Evolutionary conservation across 2,113 vertebrate genomes (phyloP).

Genomic region (Halichoeres trimaculatus): DNA sequence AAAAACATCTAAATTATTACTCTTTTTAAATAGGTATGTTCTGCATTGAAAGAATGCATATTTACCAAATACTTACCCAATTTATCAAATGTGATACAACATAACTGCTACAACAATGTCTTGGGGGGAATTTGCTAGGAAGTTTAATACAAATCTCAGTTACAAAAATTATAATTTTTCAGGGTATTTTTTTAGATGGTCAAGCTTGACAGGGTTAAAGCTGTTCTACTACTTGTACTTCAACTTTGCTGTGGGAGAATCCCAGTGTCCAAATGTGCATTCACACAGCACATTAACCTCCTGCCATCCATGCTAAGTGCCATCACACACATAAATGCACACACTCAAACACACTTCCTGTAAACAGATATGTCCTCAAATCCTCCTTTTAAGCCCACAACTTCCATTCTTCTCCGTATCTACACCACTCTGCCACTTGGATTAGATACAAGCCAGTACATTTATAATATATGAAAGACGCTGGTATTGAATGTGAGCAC

Average conservation of each 20-base stretch:
- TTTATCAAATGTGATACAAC: too few species aligned
- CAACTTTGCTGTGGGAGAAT: slow-evolving; percentile 1
- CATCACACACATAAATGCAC: neutral
- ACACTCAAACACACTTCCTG: neutral
- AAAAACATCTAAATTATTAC: too few species aligned
- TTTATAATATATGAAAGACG: neutral
- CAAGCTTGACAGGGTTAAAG: too few species aligned
- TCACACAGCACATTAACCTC: slow-evolving; percentile 15
- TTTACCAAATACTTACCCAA: too few species aligned
- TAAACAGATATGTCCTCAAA: slow-evolving; percentile 21
- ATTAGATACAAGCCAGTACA: neutral
- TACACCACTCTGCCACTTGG: slow-evolving; percentile 12
- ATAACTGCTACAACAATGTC: too few species aligned
- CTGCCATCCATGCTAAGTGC: slow-evolving; percentile 16
- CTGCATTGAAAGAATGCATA: too few species aligned
- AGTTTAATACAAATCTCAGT: too few species aligned
- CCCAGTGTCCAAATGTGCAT: slow-evolving; percentile 4
- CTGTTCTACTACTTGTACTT: slow-evolving; percentile 3
- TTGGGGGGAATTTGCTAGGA: too few species aligned
- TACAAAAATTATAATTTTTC: too few species aligned
- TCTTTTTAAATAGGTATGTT: too few species aligned
- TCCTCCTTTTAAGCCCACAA: slow-evolving; percentile 4
- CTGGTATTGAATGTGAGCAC: neutral
- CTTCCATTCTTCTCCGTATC: slow-evolving; percentile 4
- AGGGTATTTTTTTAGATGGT: too few species aligned